Base-by-base conservation (phyloP, 2,888 invertebrate species). In the Furcula furcula region DNA sequence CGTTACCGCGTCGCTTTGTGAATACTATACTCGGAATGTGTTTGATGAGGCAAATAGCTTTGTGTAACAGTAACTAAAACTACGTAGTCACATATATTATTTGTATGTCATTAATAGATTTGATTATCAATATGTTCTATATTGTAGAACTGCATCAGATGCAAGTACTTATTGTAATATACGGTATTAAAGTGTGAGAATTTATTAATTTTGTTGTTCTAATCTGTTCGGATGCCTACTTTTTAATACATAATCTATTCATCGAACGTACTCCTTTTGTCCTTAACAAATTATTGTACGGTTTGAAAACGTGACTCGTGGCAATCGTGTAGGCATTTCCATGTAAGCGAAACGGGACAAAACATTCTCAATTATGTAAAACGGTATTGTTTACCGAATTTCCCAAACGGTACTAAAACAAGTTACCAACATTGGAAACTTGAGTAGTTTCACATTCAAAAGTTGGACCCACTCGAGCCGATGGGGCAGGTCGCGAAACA, bases 381-480 rank as follows among this genome's bases (percentile, higher is more conserved):
- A 56, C 57, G 36, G 54, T 58, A 62, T 68, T 75, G 73, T 75
- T 73, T 71, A 65, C 60, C 31, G 40, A 59, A 55, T 49, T 15
- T 44, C 49, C 43, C 37, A 40, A 46, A 48, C 44, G 49, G 46
- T 40, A 58, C 43, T 51, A 45, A 48, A 52, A 39, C 31, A 59
- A 64, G 55, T 66, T 57, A 55, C 54, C 64, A 77, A 76, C 78
- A 78, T 82, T 79, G 76, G 72, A 54, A 76, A 73, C 67, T 74
- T 55, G 58, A 60, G 60, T 73, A 72, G 76, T 77, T 79, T 62
- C 60, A 55, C 55, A 69, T 76, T 75, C 65, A 69, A 70, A 79
- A 81, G 73, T 79, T 72, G 53, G 47, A 57, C 62, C 55, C 53
- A 42, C 44, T 45, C 45, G 50, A 44, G 38, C 26, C 47, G 40